Evolutionary conservation across 2,113 vertebrate genomes (phyloP), one percentile per base, ranked within the genome.

Genomic region (Ameiurus melas): DNA sequence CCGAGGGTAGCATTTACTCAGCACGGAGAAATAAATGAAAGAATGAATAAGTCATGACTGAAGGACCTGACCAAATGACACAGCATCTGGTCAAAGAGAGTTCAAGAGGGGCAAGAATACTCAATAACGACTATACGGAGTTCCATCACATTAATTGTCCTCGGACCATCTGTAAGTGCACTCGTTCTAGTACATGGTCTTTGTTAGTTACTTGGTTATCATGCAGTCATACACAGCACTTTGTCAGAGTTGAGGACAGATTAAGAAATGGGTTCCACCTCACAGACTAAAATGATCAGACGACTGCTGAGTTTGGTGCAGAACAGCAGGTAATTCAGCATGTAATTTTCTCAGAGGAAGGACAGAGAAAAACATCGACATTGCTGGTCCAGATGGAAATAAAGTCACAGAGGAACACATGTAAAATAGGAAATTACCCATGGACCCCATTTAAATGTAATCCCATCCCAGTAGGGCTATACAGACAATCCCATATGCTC

Each of bases 41-140:
- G 87, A 81, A 93, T 94, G 89, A 93, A 94, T 94, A 92, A 94
- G 92, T 90, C 87, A 93, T 89, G 92, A 90, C 89, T 92, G 85
- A 73, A 25, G 39, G 83, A 89, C 55, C 78, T 57, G 66, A 55
- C 27, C 17, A 71, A 71, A 85, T 71, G 51, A 73, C 83, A 89
- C 86, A 86, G 91, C 92, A 89, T 78, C 87, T 89, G 90, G 68
- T 62, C 62, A 57, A 70, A 79, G 66, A 87, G 47, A 33, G 79
- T 78, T 83, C 9, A 86, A 83, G 51, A 88, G 2, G 62, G 71
- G 84, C 87, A 85, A 86, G 77, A 78, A 84, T 80, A 78, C 73
- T 70, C 71, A 36, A 57, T 66, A 88, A 86, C 77, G 58, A 86
- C n/a, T 70, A 70, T 36, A 47, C 25, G 85, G 22, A 90, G 55